Evolutionary conservation across 2,797 vertebrate genomes (phyloP).

Genomic region (Morelia viridis): DNA sequence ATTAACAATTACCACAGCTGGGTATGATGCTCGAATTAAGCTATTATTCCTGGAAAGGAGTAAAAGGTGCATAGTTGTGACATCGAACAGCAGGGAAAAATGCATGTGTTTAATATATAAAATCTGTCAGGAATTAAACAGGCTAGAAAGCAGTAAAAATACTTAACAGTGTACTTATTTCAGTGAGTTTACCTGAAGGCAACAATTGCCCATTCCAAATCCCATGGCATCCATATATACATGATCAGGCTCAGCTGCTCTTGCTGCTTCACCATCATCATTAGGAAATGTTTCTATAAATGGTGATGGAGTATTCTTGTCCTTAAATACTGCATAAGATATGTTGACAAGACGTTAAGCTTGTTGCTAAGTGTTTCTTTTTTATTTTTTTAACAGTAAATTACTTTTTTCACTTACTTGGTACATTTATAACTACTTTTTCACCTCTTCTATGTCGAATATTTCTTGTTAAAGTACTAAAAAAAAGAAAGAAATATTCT

Average conservation of each 20-base stretch:
- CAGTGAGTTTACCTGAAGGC: slow-evolving; percentile 85
- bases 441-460: slow-evolving; percentile 95
- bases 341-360: slow-evolving; percentile 38
- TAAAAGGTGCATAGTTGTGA: not conserved
- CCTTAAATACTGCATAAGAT: slow-evolving; percentile 86
- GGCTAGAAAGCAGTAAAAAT: not conserved
- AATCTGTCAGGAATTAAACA: not conserved
- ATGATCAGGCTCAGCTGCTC: slow-evolving; percentile 86
- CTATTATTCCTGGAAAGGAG: not conserved
- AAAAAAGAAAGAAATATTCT: slow-evolving; percentile 34
- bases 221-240: slow-evolving; percentile 99
- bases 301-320: slow-evolving; percentile 86
- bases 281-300: slow-evolving; percentile 89
- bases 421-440: slow-evolving; percentile 95
- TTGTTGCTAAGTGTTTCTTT: not conserved
- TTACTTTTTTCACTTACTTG: slow-evolving; percentile 81
- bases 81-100: not conserved
- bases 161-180: not conserved
- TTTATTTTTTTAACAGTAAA: slow-evolving; percentile 3
- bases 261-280: slow-evolving; percentile 86
- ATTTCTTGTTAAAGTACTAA: slow-evolving; percentile 93
- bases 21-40: not conserved
- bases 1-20: not conserved
- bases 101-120: not conserved
- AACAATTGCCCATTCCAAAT: slow-evolving; percentile 99